Base-by-base conservation (phyloP, 1,140 invertebrate species). In the Zaprionus vittiger region DNA sequence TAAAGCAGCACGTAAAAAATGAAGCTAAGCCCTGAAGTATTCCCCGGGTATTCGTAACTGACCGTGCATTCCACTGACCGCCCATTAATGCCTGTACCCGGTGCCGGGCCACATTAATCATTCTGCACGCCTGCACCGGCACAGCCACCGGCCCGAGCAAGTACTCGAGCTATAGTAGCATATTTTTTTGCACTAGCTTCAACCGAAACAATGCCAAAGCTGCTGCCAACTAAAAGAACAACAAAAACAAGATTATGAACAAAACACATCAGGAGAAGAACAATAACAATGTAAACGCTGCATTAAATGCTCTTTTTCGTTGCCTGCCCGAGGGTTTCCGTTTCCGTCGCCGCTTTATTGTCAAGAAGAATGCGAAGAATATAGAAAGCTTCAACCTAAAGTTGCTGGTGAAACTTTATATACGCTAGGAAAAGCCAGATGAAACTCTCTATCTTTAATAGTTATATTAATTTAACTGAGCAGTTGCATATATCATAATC, bases 61-160 rank as follows among this genome's bases (percentile, higher is more conserved):
- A 60, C 57, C 57, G 56, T 80, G 79, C 81, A 79, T 77, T 76
- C 73, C 66, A 74, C 81, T 84, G 85, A 89, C 84, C 85, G 69
- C 78, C 79, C 81, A 84, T 84, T 81, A 89, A 84, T 76, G 78
- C 74, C 49, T 22, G 59, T 79, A 56, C 64, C 28, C 47, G 14
- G 44, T 28, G 66, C 84, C 70, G 54, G 66, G 73, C 52, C 75
- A 81, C 84, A 89, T 89, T 89, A 89, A 89, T 89, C 84, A 89
- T 89, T 79, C 83, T 80, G 79, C 77, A 80, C 61, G 81, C 79
- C 68, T 84, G 81, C 83, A 78, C 66, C 74, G 81, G 70, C 69
- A 44, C 47, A 11, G 20, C 11, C 47, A 52, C 63, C 78, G 81
- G 66, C 69, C 49, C 47, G n/a, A 52, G 47, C 47, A 52, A 9